These are phyloP conservation scores for Tenualosa ilisha DNA, from an alignment of 2,797 vertebrate species.

Conservation along the genomic window DNA sequence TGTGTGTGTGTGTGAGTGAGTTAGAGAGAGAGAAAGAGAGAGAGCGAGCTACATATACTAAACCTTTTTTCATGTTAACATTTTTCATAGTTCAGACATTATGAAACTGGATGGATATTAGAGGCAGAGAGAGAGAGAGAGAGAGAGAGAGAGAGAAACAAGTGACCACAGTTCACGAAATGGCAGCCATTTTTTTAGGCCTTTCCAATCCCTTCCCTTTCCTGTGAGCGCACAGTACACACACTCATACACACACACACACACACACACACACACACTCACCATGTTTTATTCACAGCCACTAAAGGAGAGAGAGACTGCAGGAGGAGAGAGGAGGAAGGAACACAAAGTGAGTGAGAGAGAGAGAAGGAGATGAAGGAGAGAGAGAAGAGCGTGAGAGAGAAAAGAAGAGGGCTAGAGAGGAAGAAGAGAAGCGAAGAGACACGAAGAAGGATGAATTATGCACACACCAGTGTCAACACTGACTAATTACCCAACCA, in stretches of 20 bases:
- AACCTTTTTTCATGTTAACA: too few species aligned
- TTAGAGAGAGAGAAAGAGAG: neutral
- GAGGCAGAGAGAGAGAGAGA: neutral
- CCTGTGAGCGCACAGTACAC: too few species aligned
- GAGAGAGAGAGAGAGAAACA: neutral
- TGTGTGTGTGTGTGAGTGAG: neutral
- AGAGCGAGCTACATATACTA: neutral
- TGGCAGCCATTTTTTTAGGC: too few species aligned
- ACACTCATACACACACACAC: too few species aligned
- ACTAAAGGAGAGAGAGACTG: neutral
- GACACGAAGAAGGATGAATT: neutral
- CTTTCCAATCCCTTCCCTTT: too few species aligned
- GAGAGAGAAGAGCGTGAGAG: too few species aligned
- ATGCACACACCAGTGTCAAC: constrained; percentile 18
- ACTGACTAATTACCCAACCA: constrained; percentile 28
- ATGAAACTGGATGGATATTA: too few species aligned
- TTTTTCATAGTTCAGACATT: too few species aligned
- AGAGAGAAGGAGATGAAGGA: too few species aligned
- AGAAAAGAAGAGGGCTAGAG: neutral
- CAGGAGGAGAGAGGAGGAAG: neutral
- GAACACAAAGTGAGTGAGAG: neutral
- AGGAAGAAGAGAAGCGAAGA: neutral
- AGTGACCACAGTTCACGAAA: too few species aligned
- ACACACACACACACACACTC: too few species aligned
- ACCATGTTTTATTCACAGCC: too few species aligned